Conservation (phyloP, 2,888 invertebrate species). For the Pheosia tremula region DNA sequence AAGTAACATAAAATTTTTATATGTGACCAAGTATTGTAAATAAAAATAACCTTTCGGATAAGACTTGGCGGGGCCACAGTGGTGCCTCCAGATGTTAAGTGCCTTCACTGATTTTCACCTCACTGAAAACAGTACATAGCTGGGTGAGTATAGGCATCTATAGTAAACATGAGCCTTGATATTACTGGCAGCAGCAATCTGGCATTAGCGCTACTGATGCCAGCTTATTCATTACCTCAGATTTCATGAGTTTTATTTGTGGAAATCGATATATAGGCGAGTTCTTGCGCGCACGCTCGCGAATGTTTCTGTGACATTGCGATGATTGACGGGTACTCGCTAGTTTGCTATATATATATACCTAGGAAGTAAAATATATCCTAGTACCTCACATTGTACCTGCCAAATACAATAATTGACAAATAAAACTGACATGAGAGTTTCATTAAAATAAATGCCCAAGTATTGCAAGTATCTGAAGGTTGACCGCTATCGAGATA, state of each 20-base stretch:
- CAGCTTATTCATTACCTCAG: too few relatives aligned
- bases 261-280: neutral
- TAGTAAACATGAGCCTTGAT: too few relatives aligned
- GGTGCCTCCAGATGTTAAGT: neutral
- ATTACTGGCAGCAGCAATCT: too few relatives aligned
- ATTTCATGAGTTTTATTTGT: too few relatives aligned
- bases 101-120: neutral
- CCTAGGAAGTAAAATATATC: slow-evolving; percentile 3
- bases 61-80: neutral
- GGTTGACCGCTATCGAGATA: slow-evolving; percentile 47
- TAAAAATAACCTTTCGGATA: neutral
- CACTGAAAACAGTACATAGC: too few relatives aligned
- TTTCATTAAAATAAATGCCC: slow-evolving; percentile 41
- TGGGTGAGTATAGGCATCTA: too few relatives aligned
- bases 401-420: slow-evolving; percentile 7
- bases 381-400: neutral
- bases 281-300: neutral
- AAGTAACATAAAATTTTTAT: slow-evolving; percentile 21
- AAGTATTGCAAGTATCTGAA: slow-evolving; percentile 43
- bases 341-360: too few relatives aligned
- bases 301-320: too few relatives aligned
- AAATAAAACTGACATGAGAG: slow-evolving; percentile 33
- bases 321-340: too few relatives aligned
- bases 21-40: slow-evolving; percentile 4
- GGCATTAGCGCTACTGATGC: too few relatives aligned